Evolutionary conservation across 1,140 invertebrate genomes (phyloP).

Genomic region (Heliothis virescens): DNA sequence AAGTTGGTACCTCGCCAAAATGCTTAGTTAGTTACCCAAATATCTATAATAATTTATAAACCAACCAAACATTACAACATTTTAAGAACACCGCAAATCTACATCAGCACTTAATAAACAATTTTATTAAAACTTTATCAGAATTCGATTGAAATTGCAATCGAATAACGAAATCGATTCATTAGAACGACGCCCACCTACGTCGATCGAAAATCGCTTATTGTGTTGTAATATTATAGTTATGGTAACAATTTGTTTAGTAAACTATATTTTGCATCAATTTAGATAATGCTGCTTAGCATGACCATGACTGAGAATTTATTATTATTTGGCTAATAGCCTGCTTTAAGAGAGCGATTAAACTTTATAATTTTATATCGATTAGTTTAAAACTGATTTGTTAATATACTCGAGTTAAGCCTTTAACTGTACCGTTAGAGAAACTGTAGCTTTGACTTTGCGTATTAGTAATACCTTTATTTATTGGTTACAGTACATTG

Average conservation of each 20-base stretch:
- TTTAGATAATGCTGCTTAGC: constrained; percentile 34
- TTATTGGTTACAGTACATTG: background rate
- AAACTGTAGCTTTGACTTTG: background rate
- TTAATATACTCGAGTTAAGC: background rate
- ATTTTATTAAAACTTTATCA: constrained; percentile 36
- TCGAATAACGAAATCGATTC: constrained; percentile 57
- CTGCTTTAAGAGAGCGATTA: background rate
- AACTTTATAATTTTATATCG: constrained; percentile 28
- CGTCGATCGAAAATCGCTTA: constrained; percentile 43
- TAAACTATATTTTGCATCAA: constrained; percentile 39
- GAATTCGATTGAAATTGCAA: constrained; percentile 39
- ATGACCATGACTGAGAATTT: constrained; percentile 26
- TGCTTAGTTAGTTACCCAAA: no score
- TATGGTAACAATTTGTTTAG: constrained; percentile 39
- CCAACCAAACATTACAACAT: background rate
- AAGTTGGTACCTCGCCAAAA: no score
- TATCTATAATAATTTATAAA: no score
- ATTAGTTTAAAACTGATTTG: background rate
- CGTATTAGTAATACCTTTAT: background rate
- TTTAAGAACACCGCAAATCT: constrained; percentile 1
- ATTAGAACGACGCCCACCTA: constrained; percentile 56
- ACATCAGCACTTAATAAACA: constrained; percentile 14
- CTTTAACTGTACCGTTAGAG: constrained; percentile 6
- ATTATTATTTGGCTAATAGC: constrained; percentile 22
- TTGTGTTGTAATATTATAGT: constrained; percentile 43